Percentiles rank a stretch among this genome's conserved stretches.
Evolutionary conservation across 2,113 vertebrate species (phyloP).

Genomic region (Oxyura jamaicensis): DNA sequence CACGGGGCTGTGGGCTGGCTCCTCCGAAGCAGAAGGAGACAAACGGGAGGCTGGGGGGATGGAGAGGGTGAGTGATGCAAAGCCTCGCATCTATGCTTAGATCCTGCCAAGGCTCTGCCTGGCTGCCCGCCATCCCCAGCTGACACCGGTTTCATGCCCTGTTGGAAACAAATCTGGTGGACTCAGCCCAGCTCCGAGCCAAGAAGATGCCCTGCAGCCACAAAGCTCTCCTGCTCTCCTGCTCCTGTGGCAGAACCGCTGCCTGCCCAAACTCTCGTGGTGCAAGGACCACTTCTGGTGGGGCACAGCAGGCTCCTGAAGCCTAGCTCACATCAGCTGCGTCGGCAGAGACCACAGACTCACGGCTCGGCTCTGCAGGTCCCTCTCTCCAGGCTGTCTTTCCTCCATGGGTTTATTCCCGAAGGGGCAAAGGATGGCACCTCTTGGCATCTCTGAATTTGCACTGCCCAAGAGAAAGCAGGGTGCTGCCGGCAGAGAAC

Average conservation of each 20-base stretch:
- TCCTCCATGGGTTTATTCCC: rapidly evolving
- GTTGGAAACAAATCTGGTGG: background rate
- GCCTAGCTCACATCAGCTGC: background rate
- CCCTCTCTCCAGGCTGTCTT: background rate
- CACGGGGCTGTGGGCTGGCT: background rate
- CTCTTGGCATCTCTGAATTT: background rate
- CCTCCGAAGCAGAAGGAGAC: background rate
- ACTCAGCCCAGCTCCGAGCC: background rate
- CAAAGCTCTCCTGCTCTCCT: background rate
- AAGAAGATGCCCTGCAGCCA: background rate
- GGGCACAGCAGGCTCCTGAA: background rate
- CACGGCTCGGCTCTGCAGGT: background rate
- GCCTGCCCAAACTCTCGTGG: background rate
- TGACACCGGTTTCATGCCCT: background rate
- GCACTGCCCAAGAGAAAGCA: background rate
- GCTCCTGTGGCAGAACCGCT: background rate
- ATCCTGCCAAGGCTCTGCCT: background rate
- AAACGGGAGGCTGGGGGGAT: background rate
- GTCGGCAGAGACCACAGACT: background rate
- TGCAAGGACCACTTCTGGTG: rapidly evolving
- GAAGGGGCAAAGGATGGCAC: rapidly evolving
- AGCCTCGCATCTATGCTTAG: background rate
- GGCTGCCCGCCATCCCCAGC: background rate
- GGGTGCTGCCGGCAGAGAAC: background rate
- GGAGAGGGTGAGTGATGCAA: background rate